phyloP scores from a whole-genome alignment of 1,140 invertebrate genomes.

The Eulimnadia texana region DNA sequence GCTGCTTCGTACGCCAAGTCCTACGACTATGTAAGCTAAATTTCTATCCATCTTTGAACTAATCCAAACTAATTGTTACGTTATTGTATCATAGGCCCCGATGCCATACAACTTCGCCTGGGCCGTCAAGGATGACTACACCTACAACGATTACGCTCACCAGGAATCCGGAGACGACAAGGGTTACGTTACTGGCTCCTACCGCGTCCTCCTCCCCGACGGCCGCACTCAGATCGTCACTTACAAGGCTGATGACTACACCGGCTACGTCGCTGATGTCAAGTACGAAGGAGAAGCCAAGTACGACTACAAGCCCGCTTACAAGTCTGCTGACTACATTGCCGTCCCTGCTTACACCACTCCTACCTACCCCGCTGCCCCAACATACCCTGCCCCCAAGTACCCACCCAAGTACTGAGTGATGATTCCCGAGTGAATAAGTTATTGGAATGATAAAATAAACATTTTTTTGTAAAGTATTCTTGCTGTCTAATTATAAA shows the following conservation, averaged over 20 bases:
- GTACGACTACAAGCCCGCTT: conserved; percentile 16
- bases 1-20: background rate
- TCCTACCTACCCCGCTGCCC: conserved; percentile 2
- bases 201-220: conserved; percentile 59
- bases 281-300: conserved; percentile 19
- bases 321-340: conserved; percentile 15
- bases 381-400: conserved; percentile 3
- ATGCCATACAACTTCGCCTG: conserved; percentile 53
- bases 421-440: background rate
- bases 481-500: too few species aligned
- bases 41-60: too few species aligned
- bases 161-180: conserved; percentile 46
- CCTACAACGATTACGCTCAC: conserved; percentile 56
- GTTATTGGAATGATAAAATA: background rate
- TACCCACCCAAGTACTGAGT: background rate
- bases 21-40: conserved; percentile 14
- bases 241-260: conserved; percentile 19
- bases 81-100: conserved; percentile 6
- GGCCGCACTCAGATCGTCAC: conserved; percentile 33
- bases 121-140: conserved; percentile 46
- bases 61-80: background rate
- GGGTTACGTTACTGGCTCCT: conserved; percentile 41
- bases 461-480: too few species aligned
- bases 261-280: conserved; percentile 21
- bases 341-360: too few species aligned